These are phyloP conservation scores for Dioctria rufipes DNA, from an alignment of 2,888 invertebrate species.

Conservation along the genomic window DNA sequence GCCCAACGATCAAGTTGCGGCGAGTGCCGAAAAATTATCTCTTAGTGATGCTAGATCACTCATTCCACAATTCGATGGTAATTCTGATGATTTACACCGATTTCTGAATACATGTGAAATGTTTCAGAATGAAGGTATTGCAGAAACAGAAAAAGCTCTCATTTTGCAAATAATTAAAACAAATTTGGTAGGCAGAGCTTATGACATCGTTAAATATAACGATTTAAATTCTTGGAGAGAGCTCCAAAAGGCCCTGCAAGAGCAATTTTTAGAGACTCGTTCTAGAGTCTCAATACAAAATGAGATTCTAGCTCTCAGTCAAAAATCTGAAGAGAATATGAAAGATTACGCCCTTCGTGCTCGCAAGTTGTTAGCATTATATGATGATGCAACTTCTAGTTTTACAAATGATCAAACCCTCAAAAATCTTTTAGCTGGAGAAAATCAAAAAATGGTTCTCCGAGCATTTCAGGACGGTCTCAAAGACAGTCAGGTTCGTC, in stretches of 20 bases:
- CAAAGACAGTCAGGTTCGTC: background rate
- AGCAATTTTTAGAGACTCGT: background rate
- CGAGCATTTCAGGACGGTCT: constrained; percentile 6
- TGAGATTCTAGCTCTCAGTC: background rate
- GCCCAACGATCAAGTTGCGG: no score
- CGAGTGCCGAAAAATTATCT: no score
- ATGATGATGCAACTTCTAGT: constrained; percentile 13
- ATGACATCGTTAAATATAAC: constrained; percentile 3
- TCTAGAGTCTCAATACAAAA: background rate
- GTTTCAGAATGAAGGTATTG: background rate
- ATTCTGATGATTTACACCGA: background rate
- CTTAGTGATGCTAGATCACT: no score
- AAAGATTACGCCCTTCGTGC: no score
- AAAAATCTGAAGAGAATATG: no score
- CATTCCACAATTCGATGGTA: no score
- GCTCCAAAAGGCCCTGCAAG: background rate
- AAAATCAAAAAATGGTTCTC: background rate
- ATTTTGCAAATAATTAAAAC: constrained; percentile 6
- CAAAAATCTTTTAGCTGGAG: background rate
- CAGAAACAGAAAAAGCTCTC: background rate
- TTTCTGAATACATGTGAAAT: constrained; percentile 16
- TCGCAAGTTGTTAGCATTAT: background rate
- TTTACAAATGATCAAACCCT: background rate
- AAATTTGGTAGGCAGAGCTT: background rate
- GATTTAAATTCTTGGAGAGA: background rate